Percentiles rank a stretch among this genome's conserved stretches.
Conservation (phyloP, 1,140 invertebrate species). For the Protaetia brevitarsis region DNA sequence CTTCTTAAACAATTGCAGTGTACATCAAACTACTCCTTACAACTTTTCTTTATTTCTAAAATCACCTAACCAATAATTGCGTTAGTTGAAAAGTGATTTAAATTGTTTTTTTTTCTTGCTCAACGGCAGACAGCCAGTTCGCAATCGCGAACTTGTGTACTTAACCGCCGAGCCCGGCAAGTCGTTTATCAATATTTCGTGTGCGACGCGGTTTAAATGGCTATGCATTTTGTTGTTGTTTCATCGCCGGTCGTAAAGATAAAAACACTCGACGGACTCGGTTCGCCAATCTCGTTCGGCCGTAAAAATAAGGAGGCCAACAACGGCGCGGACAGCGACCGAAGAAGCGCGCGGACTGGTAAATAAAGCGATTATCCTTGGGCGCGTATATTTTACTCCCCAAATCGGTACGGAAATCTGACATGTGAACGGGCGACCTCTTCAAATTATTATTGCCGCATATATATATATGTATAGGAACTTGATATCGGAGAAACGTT, state of each 20-base stretch:
- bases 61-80: too few species aligned
- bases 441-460: background rate
- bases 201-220: too few species aligned
- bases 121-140: too few species aligned
- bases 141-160: too few species aligned
- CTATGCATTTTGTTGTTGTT: slow-evolving; percentile 12
- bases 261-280: slow-evolving; percentile 4
- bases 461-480: background rate
- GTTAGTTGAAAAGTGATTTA: too few species aligned
- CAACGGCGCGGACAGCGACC: background rate
- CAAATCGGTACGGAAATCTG: background rate
- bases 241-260: slow-evolving; percentile 3
- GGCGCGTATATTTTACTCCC: background rate
- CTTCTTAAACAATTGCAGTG: too few species aligned
- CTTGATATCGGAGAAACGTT: background rate
- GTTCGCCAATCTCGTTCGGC: background rate
- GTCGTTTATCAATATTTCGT: background rate
- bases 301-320: background rate
- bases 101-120: too few species aligned
- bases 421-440: slow-evolving; percentile 12
- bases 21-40: too few species aligned
- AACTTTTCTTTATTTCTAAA: too few species aligned
- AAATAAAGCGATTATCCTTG: slow-evolving; percentile 3
- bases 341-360: background rate
- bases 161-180: too few species aligned